Conservation (phyloP, 2,797 vertebrate genomes). For the Prunella strophiata region DNA sequence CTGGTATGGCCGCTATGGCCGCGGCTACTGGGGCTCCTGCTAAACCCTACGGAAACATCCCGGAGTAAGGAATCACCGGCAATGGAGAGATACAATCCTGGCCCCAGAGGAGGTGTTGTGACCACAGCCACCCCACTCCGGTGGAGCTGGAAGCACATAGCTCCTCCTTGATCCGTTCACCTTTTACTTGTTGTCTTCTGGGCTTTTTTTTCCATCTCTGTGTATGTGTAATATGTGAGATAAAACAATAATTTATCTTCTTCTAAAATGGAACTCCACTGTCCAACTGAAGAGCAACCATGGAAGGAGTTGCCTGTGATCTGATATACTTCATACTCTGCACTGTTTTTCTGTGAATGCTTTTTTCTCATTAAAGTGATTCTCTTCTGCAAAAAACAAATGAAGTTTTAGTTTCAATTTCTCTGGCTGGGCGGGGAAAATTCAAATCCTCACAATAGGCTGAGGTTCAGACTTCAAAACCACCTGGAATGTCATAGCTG, state of each 20-base stretch:
- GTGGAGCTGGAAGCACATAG: not conserved
- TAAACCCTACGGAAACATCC: not conserved
- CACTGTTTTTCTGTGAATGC: not conserved
- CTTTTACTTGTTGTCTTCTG: accelerated
- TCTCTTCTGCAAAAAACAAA: not conserved
- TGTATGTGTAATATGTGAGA: not conserved
- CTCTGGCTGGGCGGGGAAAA: not conserved
- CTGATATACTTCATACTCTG: not conserved
- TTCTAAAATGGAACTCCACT: not conserved
- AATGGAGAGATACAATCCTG: accelerated
- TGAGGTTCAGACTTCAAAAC: not conserved
- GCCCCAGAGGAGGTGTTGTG: not conserved
- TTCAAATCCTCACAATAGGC: not conserved
- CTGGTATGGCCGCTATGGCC: not conserved
- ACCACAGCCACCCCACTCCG: accelerated
- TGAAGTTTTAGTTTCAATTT: not conserved
- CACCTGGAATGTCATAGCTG: not conserved
- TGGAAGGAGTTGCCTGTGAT: not conserved
- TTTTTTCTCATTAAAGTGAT: conserved; percentile 13
- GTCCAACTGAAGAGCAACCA: accelerated
- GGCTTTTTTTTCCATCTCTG: not conserved
- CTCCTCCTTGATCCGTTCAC: not conserved
- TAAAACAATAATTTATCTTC: not conserved
- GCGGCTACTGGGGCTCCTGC: not conserved
- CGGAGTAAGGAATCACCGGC: accelerated